phyloP scores from a whole-genome alignment of 1,140 invertebrate genomes.

The Leptopilina clavipes region DNA sequence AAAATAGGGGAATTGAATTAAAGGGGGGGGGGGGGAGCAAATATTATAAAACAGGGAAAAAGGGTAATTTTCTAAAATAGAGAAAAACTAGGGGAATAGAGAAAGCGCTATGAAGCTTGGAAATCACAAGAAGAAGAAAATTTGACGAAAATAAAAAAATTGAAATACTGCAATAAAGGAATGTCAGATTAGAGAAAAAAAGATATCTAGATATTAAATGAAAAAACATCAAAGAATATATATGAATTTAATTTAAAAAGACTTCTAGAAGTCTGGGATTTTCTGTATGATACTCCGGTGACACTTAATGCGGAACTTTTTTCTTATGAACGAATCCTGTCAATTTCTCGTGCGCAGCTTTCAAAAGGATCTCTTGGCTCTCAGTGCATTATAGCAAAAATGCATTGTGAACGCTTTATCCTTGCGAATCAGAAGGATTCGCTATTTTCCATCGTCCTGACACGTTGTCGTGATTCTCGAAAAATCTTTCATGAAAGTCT shows the following conservation, averaged over 20 bases:
- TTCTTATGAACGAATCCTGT: slow-evolving; percentile 28
- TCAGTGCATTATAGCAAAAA: slow-evolving; percentile 25
- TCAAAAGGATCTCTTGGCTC: slow-evolving; percentile 27
- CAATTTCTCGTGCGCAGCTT: slow-evolving; percentile 16
- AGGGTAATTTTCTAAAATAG: too few species aligned
- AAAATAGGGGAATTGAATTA: too few species aligned
- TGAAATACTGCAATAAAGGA: not conserved
- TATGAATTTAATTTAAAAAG: not conserved
- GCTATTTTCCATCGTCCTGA: slow-evolving; percentile 27
- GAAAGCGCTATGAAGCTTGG: too few species aligned
- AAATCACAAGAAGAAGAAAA: too few species aligned
- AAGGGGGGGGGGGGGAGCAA: too few species aligned
- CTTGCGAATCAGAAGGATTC: slow-evolving; percentile 24
- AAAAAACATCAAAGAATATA: slow-evolving; percentile 8
- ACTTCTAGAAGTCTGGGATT: not conserved
- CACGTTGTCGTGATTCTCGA: slow-evolving; percentile 23
- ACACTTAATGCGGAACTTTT: slow-evolving; percentile 26
- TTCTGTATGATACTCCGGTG: slow-evolving; percentile 7
- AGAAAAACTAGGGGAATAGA: too few species aligned
- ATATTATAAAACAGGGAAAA: too few species aligned
- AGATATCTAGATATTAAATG: not conserved
- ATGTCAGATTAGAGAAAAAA: not conserved
- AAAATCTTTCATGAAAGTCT: slow-evolving; percentile 7
- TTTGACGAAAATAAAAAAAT: too few species aligned
- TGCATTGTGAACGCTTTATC: slow-evolving; percentile 32